A percentile compares a stretch with the other conserved stretches of the same genome.
Conservation (phyloP, 2,113 vertebrate genomes). For the Cyanistes caeruleus region DNA sequence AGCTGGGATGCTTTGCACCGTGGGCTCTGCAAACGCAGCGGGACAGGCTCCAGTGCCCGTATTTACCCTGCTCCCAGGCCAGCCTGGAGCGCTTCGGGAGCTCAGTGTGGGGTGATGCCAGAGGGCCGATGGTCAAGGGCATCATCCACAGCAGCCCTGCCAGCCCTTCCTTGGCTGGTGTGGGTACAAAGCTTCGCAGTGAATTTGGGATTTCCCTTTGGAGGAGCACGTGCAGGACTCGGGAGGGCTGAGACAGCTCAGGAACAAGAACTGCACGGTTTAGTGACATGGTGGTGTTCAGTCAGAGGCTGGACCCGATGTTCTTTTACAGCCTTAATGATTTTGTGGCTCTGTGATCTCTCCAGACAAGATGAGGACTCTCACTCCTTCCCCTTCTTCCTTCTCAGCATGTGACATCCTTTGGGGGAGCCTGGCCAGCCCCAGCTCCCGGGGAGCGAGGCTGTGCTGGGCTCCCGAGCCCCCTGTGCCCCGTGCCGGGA, state of each 20-base stretch:
- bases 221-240: accelerated
- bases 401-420: accelerated
- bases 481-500: accelerated
- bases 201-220: accelerated
- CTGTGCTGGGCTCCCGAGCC: not conserved
- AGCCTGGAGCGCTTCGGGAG: accelerated
- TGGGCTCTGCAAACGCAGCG: accelerated
- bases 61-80: not conserved
- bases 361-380: accelerated
- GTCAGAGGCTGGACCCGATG: no score
- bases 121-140: accelerated
- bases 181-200: accelerated
- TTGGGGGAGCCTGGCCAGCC: not conserved
- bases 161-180: accelerated
- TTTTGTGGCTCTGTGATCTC: not conserved
- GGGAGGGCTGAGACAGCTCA: accelerated
- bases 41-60: not conserved
- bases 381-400: not conserved
- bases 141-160: not conserved
- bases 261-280: accelerated
- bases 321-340: not conserved
- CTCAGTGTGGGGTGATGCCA: accelerated
- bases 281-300: not conserved
- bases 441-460: accelerated
- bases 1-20: not conserved